A percentile compares a stretch with the other conserved stretches of the same genome.
These are phyloP conservation scores for Chunga burmeisteri DNA, from an alignment of 2,113 vertebrate genomes.

Conservation along the genomic window DNA sequence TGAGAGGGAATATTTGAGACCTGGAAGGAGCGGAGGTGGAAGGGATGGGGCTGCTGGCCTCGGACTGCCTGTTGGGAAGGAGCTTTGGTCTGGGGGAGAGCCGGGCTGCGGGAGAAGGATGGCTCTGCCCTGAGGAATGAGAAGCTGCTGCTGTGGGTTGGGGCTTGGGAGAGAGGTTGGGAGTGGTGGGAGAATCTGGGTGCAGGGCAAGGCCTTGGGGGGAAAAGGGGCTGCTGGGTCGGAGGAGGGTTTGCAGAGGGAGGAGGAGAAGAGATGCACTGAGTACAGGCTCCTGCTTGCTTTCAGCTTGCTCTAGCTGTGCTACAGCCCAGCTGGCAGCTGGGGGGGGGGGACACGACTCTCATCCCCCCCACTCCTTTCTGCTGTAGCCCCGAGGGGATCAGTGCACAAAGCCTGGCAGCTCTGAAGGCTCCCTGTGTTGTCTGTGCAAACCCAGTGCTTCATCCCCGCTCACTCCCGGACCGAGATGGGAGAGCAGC, in stretches of 20 bases:
- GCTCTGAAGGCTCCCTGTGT: constrained; percentile 26
- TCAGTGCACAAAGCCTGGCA: not conserved
- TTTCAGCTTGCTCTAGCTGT: not conserved
- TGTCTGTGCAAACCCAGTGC: not conserved
- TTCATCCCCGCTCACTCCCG: fast-evolving
- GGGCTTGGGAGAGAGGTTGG: not conserved
- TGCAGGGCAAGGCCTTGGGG: not conserved
- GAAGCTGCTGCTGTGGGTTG: not conserved
- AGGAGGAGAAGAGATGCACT: not conserved
- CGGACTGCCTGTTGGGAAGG: fast-evolving
- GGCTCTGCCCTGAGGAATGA: not conserved
- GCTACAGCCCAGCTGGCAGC: constrained; percentile 19
- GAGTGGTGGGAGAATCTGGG: not conserved
- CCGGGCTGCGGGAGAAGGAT: not conserved
- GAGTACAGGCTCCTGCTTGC: not conserved
- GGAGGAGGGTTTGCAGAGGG: not conserved
- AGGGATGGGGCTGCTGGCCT: not conserved
- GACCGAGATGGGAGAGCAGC: not conserved
- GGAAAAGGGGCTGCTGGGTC: not conserved
- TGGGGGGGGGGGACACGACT: not conserved
- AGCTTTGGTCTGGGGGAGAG: not conserved
- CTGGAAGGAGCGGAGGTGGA: not conserved
- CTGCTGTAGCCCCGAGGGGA: not conserved
- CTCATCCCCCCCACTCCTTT: not conserved
- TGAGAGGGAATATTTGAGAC: not conserved